phyloP scores from a whole-genome alignment of 2,113 vertebrate genomes.

The Eurystomus gularis region DNA sequence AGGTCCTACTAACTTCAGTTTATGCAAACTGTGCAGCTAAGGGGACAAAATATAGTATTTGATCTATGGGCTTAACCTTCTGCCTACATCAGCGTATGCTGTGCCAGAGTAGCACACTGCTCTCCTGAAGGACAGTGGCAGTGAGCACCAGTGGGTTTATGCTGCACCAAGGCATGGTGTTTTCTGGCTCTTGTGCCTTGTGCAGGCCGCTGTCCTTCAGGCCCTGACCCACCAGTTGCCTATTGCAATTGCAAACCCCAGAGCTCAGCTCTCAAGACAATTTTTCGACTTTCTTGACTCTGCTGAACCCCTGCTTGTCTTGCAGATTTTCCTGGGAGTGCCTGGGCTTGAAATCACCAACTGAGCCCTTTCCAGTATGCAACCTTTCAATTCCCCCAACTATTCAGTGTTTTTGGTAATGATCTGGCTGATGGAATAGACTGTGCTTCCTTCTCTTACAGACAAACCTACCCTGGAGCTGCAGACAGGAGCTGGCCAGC shows the following conservation, averaged over 20 bases:
- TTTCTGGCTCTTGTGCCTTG: neutral
- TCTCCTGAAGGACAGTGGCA: neutral
- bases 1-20: neutral
- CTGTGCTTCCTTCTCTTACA: neutral
- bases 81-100: neutral
- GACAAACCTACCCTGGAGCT: neutral
- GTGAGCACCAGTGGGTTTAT: neutral
- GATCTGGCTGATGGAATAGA: neutral
- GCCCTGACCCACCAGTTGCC: fast-evolving
- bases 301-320: neutral
- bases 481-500: neutral
- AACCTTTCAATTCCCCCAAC: neutral
- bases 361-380: neutral
- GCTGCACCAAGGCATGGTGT: fast-evolving
- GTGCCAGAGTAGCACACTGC: neutral
- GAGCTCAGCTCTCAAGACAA: neutral
- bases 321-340: neutral
- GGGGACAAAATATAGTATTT: neutral
- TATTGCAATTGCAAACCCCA: neutral
- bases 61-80: neutral
- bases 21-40: neutral
- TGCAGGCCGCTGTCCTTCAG: neutral
- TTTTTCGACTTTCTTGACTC: neutral
- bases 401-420: neutral
- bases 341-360: neutral